Percentiles rank a stretch among this genome's conserved stretches.
Conservation (phyloP, 1,140 invertebrate genomes). For the Trichomalopsis sarcophagae region DNA sequence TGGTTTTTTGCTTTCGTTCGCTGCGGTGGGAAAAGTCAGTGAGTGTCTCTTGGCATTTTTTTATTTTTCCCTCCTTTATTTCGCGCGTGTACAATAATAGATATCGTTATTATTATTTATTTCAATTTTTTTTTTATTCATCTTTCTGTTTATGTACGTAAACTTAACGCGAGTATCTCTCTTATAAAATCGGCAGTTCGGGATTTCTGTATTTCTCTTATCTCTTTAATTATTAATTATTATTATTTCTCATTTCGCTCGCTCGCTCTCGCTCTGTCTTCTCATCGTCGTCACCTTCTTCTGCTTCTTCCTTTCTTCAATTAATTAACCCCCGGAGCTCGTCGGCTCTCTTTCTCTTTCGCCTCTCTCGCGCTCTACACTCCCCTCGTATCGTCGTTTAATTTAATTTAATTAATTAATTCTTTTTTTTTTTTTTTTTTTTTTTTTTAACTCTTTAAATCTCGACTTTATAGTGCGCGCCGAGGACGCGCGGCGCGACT, state of each 20-base stretch:
- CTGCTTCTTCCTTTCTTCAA: background rate
- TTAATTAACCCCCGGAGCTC: background rate
- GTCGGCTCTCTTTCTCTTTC: background rate
- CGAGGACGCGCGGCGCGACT: constrained; percentile 60
- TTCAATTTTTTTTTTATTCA: constrained; percentile 9
- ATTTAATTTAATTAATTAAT: constrained; percentile 6
- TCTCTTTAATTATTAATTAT: constrained; percentile 23
- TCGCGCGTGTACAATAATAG: constrained; percentile 25
- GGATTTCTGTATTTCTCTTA: constrained; percentile 64
- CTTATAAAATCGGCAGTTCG: constrained; percentile 75
- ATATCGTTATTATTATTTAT: background rate
- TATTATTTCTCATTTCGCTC: background rate
- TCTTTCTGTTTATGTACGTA: constrained; percentile 22
- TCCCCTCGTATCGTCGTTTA: background rate
- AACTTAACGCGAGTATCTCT: constrained; percentile 54
- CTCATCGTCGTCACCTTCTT: background rate
- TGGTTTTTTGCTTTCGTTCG: too few relatives aligned
- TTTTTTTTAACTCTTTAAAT: constrained; percentile 25
- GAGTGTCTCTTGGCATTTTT: constrained; percentile 8
- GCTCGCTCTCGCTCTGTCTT: background rate
- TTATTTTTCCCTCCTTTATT: background rate
- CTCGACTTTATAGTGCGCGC: constrained; percentile 13
- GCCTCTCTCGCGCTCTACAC: background rate
- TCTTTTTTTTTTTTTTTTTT: background rate
- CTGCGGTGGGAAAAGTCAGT: constrained; percentile 4